These are phyloP conservation scores for Lasioglossum vierecki DNA, from an alignment of 2,888 invertebrate genomes.

Conservation along the genomic window DNA sequence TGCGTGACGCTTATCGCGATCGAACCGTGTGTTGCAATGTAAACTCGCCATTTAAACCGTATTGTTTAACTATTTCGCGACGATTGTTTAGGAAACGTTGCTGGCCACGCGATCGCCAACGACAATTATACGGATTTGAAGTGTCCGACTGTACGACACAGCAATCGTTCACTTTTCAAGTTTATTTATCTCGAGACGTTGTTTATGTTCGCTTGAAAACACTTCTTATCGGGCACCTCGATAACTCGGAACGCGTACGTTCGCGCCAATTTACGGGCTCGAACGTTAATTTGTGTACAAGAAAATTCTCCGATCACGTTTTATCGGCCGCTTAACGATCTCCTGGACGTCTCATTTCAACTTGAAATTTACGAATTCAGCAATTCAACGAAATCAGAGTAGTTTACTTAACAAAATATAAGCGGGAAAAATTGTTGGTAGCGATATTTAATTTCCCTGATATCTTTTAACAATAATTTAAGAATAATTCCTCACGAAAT, in stretches of 20 bases:
- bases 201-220: constrained; percentile 15
- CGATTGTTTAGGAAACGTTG: constrained; percentile 5
- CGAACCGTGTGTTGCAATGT: not conserved
- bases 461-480: too few species aligned
- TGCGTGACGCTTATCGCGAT: constrained; percentile 28
- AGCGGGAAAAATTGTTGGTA: too few species aligned
- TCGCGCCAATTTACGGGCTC: not conserved
- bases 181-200: constrained; percentile 1
- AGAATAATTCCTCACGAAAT: too few species aligned
- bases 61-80: constrained; percentile 27
- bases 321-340: not conserved
- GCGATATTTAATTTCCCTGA: too few species aligned
- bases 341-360: too few species aligned
- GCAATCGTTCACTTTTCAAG: not conserved
- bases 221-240: constrained; percentile 15
- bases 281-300: not conserved
- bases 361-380: too few species aligned
- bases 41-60: constrained; percentile 21
- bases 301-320: not conserved
- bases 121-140: not conserved
- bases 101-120: not conserved
- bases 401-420: too few species aligned
- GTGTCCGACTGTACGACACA: not conserved
- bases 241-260: constrained; percentile 12
- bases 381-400: too few species aligned